These are phyloP conservation scores for Phoeniculus purpureus DNA, from an alignment of 2,797 vertebrate species.

Conservation along the genomic window DNA sequence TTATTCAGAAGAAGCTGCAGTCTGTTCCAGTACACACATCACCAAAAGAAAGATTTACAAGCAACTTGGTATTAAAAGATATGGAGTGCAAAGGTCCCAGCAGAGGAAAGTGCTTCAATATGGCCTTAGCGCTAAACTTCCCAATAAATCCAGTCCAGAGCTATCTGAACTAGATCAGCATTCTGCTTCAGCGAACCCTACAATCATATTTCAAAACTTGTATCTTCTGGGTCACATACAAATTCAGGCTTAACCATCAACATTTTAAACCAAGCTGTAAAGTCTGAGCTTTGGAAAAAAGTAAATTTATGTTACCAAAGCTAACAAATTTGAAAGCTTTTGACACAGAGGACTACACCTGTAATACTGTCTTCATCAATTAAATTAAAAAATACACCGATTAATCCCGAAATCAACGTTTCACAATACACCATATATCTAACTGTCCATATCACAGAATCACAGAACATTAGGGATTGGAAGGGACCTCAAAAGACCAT, in stretches of 20 bases:
- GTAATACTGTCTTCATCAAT: neutral
- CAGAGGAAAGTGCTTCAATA: neutral
- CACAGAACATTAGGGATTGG: too few relatives aligned
- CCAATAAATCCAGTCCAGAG: neutral
- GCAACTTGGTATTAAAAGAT: neutral
- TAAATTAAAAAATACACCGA: neutral
- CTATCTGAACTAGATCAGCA: neutral
- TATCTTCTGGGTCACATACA: neutral
- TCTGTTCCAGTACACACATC: neutral
- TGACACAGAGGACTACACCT: neutral
- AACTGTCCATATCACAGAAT: neutral
- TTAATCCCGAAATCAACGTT: neutral
- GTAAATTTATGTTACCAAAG: neutral
- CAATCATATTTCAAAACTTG: neutral
- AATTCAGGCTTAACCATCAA: neutral
- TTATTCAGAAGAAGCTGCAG: neutral
- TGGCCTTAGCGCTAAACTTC: neutral
- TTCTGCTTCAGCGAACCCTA: neutral
- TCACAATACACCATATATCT: neutral
- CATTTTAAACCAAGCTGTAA: constrained; percentile 1
- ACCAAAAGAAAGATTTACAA: neutral
- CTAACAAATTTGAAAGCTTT: neutral
- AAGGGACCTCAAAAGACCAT: too few relatives aligned
- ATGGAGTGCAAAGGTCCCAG: neutral
- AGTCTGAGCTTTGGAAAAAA: neutral